Percentiles rank a stretch among this genome's conserved stretches.
phyloP scores from a whole-genome alignment of 2,888 invertebrate species.

The Thecocarcelia acutangulata region DNA sequence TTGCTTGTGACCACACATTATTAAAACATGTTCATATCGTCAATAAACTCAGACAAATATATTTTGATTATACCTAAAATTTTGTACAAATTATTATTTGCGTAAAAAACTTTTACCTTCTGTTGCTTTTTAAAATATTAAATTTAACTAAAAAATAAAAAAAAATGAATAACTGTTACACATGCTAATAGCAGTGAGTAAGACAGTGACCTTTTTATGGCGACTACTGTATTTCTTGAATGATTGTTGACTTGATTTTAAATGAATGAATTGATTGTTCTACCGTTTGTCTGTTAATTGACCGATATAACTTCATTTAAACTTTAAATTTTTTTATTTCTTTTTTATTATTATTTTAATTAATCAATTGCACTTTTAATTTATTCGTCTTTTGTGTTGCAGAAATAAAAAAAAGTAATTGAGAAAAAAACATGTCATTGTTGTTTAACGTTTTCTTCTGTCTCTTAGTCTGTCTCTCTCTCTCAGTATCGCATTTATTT shows the following conservation, averaged over 20 bases:
- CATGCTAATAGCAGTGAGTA: no score
- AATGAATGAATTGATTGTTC: conserved; percentile 15
- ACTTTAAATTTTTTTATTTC: neutral
- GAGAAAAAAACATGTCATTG: neutral
- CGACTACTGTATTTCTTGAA: neutral
- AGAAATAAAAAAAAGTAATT: neutral
- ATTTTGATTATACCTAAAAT: no score
- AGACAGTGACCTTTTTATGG: no score
- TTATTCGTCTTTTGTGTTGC: conserved; percentile 1
- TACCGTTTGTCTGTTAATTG: conserved; percentile 24
- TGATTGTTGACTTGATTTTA: neutral
- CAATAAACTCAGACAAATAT: no score
- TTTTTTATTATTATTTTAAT: conserved; percentile 27
- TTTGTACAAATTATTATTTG: no score
- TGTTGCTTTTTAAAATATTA: no score
- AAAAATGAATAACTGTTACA: no score
- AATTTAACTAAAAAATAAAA: no score
- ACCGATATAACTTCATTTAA: conserved; percentile 31
- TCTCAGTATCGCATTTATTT: conserved; percentile 24
- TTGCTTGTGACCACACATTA: no score
- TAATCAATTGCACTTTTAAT: conserved; percentile 31
- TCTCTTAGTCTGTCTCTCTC: neutral
- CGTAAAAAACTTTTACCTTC: no score
- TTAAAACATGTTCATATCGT: no score
- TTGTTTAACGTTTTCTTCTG: neutral